Conservation (phyloP, 1,140 invertebrate species). For the Caenorhabditis remanei region DNA sequence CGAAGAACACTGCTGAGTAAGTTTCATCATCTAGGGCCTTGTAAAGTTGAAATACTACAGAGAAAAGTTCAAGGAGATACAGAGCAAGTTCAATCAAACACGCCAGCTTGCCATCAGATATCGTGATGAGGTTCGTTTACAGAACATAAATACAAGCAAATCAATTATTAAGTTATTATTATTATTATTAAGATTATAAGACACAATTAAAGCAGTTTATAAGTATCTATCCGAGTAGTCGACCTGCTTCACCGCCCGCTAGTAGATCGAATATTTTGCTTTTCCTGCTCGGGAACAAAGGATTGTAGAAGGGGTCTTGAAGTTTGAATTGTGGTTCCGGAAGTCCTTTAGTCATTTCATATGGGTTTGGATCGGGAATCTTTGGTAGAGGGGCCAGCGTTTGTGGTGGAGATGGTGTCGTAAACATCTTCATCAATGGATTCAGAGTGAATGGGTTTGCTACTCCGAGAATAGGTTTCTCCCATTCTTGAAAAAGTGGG, state of each 20-base stretch:
- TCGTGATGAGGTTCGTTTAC: constrained; percentile 28
- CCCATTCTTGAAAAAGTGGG: constrained; percentile 42
- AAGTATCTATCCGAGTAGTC: constrained; percentile 52
- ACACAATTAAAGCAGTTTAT: neutral
- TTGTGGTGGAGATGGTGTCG: constrained; percentile 47
- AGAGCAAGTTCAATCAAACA: constrained; percentile 18
- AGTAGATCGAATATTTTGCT: constrained; percentile 67
- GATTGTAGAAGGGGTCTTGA: constrained; percentile 69
- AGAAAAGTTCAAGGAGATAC: neutral
- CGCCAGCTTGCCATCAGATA: constrained; percentile 38
- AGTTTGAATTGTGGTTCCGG: constrained; percentile 65
- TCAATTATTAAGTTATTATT: constrained; percentile 2
- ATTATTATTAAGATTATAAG: constrained; percentile 4
- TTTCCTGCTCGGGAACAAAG: constrained; percentile 63
- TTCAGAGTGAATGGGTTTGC: constrained; percentile 65
- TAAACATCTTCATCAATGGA: constrained; percentile 66
- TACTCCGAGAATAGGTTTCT: constrained; percentile 53
- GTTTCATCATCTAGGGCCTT: neutral
- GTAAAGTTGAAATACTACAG: neutral
- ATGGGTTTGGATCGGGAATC: constrained; percentile 39
- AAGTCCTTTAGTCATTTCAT: constrained; percentile 19
- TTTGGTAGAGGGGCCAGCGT: constrained; percentile 6
- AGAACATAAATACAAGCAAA: neutral
- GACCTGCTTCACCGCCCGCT: constrained; percentile 55
- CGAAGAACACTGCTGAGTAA: neutral